Base-by-base conservation (phyloP, 2,888 invertebrate genomes). In the Lasioglossum pauxillum region DNA sequence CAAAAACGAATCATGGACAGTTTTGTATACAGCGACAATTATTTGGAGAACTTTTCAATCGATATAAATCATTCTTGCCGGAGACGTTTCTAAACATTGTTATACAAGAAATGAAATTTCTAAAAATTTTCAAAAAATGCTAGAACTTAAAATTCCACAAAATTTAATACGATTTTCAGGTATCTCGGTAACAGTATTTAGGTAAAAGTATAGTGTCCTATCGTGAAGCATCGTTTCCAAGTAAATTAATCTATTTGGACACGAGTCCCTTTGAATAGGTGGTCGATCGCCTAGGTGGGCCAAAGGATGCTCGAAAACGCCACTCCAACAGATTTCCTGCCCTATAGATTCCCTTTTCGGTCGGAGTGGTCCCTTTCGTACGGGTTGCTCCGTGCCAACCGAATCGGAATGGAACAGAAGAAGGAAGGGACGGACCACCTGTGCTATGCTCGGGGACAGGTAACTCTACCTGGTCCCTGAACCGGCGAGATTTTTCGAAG, bases 351-450 rank as follows among this genome's bases (percentile, higher is more conserved):
- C 23, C 76, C 53, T 49, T 67, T 78, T 67, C 38, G 41, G 27
- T 57, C 53, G 49, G 71, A 69, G 44, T 75, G n/a, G 71, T 14
- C 23, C 46, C 44, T 53, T 69, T 84, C 72, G 76, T 71, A 4
- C 46, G 64, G 41, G 64, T 31, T 31, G 60, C 38, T 46, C 81
- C 73, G 16, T 73, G 49, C 38, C 49, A 69, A 14, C 64, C 23
- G 80, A 89, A 72, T 82, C 69, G 75, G 64, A 83, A 53, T 78
- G 74, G 46, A 83, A 83, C 76, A 74, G 81, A 71, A 76, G 80
- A 78, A 46, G 86, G 82, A 75, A 60, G 85, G 82, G 86, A 85
- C 90, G 82, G 86, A 85, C 90, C 89, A 91, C 90, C 90, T 90
- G 90, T 88, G 80, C 80, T 82, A 75, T 82, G 23, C 76, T 74